phyloP scores from a whole-genome alignment of 2,888 invertebrate genomes.

The Mayetiola destructor region DNA sequence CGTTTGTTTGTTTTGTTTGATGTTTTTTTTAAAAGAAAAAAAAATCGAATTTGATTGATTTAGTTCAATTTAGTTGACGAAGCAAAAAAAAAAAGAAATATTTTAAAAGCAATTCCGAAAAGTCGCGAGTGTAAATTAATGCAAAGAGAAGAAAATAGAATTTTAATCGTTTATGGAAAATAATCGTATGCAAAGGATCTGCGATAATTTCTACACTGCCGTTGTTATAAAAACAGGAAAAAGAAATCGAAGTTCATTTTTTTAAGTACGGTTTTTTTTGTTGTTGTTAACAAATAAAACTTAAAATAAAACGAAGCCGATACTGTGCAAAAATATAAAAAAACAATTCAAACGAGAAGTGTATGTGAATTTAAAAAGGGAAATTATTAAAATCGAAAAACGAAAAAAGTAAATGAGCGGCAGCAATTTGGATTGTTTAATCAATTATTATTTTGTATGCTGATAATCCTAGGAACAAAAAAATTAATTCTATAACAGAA shows the following conservation, averaged over 20 bases:
- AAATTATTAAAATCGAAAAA: too few relatives aligned
- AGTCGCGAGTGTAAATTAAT: too few relatives aligned
- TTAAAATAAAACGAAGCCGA: neutral
- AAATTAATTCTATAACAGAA: too few relatives aligned
- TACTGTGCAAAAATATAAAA: neutral
- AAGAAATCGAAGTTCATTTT: neutral
- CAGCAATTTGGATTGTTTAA: too few relatives aligned
- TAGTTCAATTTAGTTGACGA: neutral
- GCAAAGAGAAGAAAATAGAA: neutral
- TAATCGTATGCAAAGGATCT: neutral
- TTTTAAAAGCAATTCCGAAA: too few relatives aligned
- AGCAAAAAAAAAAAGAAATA: neutral
- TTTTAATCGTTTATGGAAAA: neutral
- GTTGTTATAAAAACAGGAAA: neutral
- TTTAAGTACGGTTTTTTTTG: too few relatives aligned
- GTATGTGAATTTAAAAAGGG: slow-evolving; percentile 13
- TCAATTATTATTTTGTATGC: too few relatives aligned
- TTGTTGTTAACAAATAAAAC: neutral
- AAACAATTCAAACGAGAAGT: slow-evolving; percentile 5
- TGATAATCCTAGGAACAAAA: too few relatives aligned
- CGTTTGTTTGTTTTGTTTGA: too few relatives aligned
- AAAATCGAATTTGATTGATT: too few relatives aligned
- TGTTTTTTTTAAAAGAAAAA: too few relatives aligned
- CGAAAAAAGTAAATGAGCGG: too few relatives aligned
- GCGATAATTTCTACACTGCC: neutral